phyloP scores from a whole-genome alignment of 2,113 vertebrate species.

The Drymodes brunneopygia region DNA sequence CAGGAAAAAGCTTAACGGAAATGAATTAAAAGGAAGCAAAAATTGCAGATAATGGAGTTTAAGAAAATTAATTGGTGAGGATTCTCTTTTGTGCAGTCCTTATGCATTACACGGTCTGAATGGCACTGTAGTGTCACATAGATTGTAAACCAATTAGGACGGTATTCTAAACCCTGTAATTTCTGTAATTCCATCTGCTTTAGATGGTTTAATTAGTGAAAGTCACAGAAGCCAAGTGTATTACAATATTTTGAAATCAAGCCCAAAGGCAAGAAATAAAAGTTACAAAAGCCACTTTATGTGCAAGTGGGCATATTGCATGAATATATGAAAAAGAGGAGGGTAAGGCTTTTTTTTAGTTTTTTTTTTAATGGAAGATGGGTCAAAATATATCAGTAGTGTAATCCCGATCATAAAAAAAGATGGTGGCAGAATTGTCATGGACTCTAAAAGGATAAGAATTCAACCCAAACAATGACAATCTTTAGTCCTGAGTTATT shows the following conservation, averaged over 20 bases:
- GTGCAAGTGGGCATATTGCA: conserved; percentile 53
- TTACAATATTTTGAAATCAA: conserved; percentile 79
- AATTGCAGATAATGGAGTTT: conserved; percentile 57
- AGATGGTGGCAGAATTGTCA: neutral
- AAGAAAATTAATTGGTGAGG: conserved; percentile 71
- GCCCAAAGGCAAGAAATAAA: conserved; percentile 70
- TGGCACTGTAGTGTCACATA: conserved; percentile 75
- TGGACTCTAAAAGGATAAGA: neutral
- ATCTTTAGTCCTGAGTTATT: neutral
- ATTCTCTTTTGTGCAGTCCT: conserved; percentile 56
- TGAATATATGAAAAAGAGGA: neutral
- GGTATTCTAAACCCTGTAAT: conserved; percentile 78
- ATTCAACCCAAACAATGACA: neutral
- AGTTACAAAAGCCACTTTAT: conserved; percentile 68
- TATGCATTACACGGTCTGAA: conserved; percentile 70
- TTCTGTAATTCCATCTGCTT: conserved; percentile 83
- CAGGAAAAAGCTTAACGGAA: neutral
- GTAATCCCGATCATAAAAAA: neutral
- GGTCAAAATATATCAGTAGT: neutral
- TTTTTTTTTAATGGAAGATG: neutral
- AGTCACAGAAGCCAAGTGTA: conserved; percentile 82
- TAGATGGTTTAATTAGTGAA: conserved; percentile 79
- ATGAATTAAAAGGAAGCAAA: neutral
- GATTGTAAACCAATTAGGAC: conserved; percentile 81
- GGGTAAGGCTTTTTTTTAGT: neutral